phyloP scores from a whole-genome alignment of 2,888 invertebrate genomes.

The Sylvicola fuscatus region DNA sequence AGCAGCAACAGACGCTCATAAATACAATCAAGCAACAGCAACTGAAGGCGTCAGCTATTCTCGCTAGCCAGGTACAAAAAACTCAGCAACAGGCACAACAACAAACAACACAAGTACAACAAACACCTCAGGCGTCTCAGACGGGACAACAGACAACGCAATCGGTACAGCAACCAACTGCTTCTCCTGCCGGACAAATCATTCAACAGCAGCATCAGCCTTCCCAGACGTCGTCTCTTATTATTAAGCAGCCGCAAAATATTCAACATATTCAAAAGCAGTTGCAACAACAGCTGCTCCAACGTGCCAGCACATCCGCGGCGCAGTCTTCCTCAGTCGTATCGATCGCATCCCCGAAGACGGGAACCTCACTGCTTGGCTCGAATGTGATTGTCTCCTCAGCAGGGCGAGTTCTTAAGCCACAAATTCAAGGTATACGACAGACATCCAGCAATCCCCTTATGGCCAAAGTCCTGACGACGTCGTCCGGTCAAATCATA shows the following conservation, averaged over 20 bases:
- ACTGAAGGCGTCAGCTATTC: conserved; percentile 7
- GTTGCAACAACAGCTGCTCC: not conserved
- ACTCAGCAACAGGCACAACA: conserved; percentile 6
- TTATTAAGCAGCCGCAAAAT: too few species aligned
- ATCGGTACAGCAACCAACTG: conserved; percentile 1
- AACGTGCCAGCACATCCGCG: conserved; percentile 5
- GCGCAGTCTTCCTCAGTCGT: conserved; percentile 8
- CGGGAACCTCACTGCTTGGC: too few species aligned
- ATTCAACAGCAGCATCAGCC: not conserved
- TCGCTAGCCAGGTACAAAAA: conserved; percentile 2
- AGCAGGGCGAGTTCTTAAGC: too few species aligned
- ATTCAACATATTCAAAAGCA: too few species aligned
- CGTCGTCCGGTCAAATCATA: conserved; percentile 30
- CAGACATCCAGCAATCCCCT: conserved; percentile 24
- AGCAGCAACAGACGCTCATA: conserved; percentile 20
- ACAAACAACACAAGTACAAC: conserved; percentile 3
- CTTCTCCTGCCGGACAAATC: not conserved
- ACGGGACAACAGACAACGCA: conserved; percentile 1
- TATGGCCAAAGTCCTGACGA: conserved; percentile 52
- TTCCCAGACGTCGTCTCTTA: too few species aligned
- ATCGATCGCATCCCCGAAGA: too few species aligned
- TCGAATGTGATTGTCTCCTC: too few species aligned
- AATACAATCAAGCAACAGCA: conserved; percentile 20
- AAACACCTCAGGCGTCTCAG: not conserved
- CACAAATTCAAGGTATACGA: not conserved